A percentile compares a stretch with the other conserved stretches of the same genome.
Evolutionary conservation across 2,113 vertebrate species (phyloP).

Genomic region (Ceyx melanurus): DNA sequence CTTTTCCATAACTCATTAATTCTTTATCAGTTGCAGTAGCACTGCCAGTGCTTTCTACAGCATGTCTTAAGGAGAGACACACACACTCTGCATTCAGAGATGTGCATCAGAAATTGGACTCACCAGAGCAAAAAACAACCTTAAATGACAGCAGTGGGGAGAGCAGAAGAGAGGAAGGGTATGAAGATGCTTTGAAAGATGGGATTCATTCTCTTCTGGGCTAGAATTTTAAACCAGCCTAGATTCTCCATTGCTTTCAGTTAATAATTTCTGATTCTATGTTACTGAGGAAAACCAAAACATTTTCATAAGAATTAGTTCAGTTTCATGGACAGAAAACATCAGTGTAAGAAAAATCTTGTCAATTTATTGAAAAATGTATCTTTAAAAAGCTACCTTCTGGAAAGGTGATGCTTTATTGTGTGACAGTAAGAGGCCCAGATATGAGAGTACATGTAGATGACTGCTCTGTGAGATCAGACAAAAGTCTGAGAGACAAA

Average conservation of each 20-base stretch:
- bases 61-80: not conserved
- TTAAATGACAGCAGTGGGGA: not conserved
- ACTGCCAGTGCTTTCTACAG: not conserved
- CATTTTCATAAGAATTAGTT: not conserved
- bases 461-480: not conserved
- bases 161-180: not conserved
- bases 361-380: not conserved
- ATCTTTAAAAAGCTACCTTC: not conserved
- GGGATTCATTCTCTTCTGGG: not conserved
- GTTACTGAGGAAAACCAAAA: not conserved
- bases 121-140: conserved; percentile 6
- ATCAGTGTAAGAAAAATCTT: not conserved
- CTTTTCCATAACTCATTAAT: conserved; percentile 32
- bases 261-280: not conserved
- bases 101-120: not conserved
- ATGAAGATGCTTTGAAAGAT: not conserved
- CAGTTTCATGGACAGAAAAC: not conserved
- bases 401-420: not conserved
- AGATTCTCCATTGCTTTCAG: not conserved
- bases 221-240: not conserved
- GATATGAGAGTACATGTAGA: not conserved
- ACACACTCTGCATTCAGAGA: not conserved
- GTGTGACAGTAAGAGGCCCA: not conserved
- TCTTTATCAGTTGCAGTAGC: conserved; percentile 8
- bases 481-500: not conserved